Conservation (phyloP, 2,888 invertebrate genomes). For the Eugnorisma glareosa region DNA sequence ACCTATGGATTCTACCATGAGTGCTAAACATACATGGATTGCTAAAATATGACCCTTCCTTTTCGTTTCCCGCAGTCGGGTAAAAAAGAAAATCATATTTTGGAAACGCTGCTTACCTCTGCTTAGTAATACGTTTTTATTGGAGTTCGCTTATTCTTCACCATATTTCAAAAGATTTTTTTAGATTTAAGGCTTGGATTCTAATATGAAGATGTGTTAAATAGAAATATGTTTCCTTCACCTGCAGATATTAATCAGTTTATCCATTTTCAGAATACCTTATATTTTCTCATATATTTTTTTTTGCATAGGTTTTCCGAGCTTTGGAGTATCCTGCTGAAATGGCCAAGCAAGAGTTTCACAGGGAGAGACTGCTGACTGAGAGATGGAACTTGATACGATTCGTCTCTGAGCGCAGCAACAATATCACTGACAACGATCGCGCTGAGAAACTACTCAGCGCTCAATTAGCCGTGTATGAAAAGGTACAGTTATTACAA, state of each 20-base stretch:
- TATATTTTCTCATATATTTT: slow-evolving; percentile 9
- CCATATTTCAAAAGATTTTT: background rate
- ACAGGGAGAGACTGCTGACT: slow-evolving; percentile 90
- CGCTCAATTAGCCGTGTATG: slow-evolving; percentile 84
- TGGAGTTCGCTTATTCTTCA: background rate
- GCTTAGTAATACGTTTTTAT: background rate
- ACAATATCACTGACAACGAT: slow-evolving; percentile 87
- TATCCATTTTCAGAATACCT: background rate
- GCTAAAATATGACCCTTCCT: background rate
- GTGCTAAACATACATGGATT: background rate
- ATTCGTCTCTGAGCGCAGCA: slow-evolving; percentile 91
- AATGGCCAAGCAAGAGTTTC: slow-evolving; percentile 91
- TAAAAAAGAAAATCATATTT: background rate
- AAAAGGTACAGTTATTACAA: slow-evolving; percentile 75
- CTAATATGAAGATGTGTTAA: background rate
- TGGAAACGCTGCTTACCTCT: background rate
- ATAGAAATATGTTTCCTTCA: background rate
- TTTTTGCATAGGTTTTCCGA: slow-evolving; percentile 92
- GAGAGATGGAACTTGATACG: slow-evolving; percentile 91
- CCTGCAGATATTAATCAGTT: background rate
- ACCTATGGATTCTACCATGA: background rate
- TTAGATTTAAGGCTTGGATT: background rate
- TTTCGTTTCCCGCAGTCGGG: background rate
- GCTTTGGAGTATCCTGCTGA: slow-evolving; percentile 95
- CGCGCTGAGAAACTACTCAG: slow-evolving; percentile 89